These are phyloP conservation scores for Pharmacophagus antenor DNA, from an alignment of 2,888 invertebrate species.

Conservation along the genomic window DNA sequence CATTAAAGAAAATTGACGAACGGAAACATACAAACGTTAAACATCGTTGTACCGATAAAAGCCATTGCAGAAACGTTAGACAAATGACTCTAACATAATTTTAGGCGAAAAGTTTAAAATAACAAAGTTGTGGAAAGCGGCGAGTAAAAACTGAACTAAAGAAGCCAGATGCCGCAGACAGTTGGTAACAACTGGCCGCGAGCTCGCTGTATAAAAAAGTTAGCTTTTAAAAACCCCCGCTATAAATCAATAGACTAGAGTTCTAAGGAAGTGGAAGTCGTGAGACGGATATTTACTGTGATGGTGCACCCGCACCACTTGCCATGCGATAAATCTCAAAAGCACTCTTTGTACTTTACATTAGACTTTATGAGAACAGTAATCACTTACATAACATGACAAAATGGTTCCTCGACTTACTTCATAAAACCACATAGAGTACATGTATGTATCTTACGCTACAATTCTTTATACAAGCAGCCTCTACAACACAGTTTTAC, in stretches of 20 bases:
- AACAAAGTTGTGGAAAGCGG: constrained; percentile 65
- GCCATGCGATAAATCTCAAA: constrained; percentile 59
- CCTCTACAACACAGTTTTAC: background rate
- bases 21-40: too few relatives aligned
- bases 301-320: constrained; percentile 55
- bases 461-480: background rate
- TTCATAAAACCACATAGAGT: constrained; percentile 14
- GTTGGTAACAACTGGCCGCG: constrained; percentile 73
- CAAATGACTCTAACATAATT: constrained; percentile 49
- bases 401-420: constrained; percentile 20
- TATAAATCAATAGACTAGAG: constrained; percentile 75
- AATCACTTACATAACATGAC: constrained; percentile 43
- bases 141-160: constrained; percentile 68
- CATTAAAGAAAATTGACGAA: too few relatives aligned
- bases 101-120: constrained; percentile 61
- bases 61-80: constrained; percentile 17
- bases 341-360: constrained; percentile 56
- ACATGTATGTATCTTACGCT: background rate
- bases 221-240: constrained; percentile 71
- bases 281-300: constrained; percentile 71
- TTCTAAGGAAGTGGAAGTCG: constrained; percentile 67
- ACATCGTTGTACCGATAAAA: background rate
- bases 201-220: constrained; percentile 72
- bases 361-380: constrained; percentile 56
- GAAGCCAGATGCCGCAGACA: constrained; percentile 76